These are phyloP conservation scores for Eupsittula cactorum DNA, from an alignment of 2,113 vertebrate species.

Conservation along the genomic window DNA sequence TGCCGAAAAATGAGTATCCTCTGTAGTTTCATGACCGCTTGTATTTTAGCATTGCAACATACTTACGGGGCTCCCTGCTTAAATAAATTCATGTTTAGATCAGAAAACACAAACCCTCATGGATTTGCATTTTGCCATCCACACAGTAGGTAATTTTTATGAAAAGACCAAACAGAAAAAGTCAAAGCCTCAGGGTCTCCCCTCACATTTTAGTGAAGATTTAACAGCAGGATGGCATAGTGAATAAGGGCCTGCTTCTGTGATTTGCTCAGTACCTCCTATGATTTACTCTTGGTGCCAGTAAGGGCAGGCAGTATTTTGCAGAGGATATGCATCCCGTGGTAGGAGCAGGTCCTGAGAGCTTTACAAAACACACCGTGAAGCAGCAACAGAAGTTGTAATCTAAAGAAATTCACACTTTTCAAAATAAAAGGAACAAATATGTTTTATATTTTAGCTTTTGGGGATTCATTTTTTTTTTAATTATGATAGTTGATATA, in stretches of 20 bases:
- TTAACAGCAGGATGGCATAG: conserved; percentile 52
- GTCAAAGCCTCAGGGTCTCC: conserved; percentile 31
- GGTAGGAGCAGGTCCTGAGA: neutral
- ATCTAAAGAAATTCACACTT: neutral
- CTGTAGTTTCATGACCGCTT: neutral
- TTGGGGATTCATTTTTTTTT: neutral
- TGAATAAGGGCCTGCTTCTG: conserved; percentile 44
- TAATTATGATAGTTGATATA: neutral
- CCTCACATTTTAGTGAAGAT: conserved; percentile 60
- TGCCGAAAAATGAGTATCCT: neutral
- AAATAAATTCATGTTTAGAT: neutral
- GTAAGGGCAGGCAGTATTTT: conserved; percentile 55
- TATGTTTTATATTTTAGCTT: neutral
- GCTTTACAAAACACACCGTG: neutral
- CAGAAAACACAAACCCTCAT: neutral
- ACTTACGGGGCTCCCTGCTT: neutral
- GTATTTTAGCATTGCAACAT: neutral
- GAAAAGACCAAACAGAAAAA: conserved; percentile 34
- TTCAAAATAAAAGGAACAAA: neutral
- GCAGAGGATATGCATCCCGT: neutral
- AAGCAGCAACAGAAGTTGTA: neutral
- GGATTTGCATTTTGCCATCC: conserved; percentile 7
- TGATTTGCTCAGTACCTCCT: conserved; percentile 59
- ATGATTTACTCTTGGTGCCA: conserved; percentile 57
- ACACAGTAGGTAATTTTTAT: conserved; percentile 24